Evolutionary conservation across 2,888 invertebrate species (phyloP).

Genomic region (Phlogophora meticulosa): DNA sequence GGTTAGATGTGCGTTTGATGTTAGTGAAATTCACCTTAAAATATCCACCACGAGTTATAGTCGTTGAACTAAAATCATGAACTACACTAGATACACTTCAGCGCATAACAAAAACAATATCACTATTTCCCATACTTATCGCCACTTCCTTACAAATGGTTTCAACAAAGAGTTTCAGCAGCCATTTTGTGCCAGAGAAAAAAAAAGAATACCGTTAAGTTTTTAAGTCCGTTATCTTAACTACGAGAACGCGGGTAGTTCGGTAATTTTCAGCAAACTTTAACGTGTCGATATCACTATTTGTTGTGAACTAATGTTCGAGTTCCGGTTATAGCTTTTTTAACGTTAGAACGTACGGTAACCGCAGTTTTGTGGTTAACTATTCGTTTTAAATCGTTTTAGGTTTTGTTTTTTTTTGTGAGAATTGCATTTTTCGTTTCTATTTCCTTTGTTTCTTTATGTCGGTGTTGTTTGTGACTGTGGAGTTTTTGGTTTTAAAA

Average conservation of each 20-base stretch:
- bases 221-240: constrained; percentile 56
- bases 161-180: constrained; percentile 34
- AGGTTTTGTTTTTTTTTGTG: background rate
- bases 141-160: constrained; percentile 30
- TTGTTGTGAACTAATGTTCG: constrained; percentile 49
- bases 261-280: constrained; percentile 62
- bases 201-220: constrained; percentile 43
- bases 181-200: constrained; percentile 32
- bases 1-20: too few relatives aligned
- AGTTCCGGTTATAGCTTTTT: constrained; percentile 24
- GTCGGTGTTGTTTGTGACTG: background rate
- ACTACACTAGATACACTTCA: too few relatives aligned
- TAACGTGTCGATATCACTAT: constrained; percentile 53
- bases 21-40: too few relatives aligned
- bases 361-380: constrained; percentile 38
- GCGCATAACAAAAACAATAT: background rate
- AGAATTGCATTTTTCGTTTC: background rate
- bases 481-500: too few relatives aligned
- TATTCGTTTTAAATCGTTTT: constrained; percentile 24
- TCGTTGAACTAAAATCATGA: too few relatives aligned
- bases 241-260: constrained; percentile 45
- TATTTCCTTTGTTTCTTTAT: background rate
- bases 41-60: too few relatives aligned
- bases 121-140: constrained; percentile 28
- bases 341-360: constrained; percentile 27